Conservation (phyloP, 1,140 invertebrate species). For the Steinernema feltiae region DNA sequence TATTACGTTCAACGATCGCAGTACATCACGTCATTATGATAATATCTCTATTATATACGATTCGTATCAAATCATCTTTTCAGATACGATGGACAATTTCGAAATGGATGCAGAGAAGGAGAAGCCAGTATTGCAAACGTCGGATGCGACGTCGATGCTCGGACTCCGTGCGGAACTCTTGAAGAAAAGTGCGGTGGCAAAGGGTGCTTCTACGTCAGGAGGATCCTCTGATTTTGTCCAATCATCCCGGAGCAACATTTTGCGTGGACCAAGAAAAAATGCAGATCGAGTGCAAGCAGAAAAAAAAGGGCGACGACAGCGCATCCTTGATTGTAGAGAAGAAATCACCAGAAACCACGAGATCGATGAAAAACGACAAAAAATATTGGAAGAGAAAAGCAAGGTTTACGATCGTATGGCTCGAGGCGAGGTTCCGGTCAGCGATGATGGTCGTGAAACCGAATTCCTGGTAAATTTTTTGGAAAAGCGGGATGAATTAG, state of each 20-base stretch:
- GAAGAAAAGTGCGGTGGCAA: neutral
- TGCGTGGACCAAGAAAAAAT: neutral
- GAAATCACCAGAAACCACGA: neutral
- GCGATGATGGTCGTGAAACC: neutral
- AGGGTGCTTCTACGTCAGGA: no score
- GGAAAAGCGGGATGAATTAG: neutral
- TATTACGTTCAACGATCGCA: no score
- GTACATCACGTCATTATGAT: no score
- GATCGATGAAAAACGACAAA: neutral
- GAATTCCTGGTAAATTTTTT: neutral
- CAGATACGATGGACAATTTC: neutral
- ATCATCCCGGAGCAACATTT: neutral
- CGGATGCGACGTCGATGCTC: neutral
- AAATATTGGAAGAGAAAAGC: constrained; percentile 1
- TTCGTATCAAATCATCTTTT: no score
- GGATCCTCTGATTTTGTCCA: neutral
- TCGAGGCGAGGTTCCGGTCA: neutral
- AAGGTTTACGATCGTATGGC: neutral
- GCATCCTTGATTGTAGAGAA: neutral
- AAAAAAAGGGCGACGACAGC: neutral
- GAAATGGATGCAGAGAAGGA: neutral
- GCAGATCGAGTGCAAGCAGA: neutral
- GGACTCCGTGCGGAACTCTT: neutral
- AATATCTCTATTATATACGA: no score
- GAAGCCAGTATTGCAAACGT: neutral